These are phyloP conservation scores for Quiscalus mexicanus DNA, from an alignment of 2,113 vertebrate genomes.

Conservation along the genomic window DNA sequence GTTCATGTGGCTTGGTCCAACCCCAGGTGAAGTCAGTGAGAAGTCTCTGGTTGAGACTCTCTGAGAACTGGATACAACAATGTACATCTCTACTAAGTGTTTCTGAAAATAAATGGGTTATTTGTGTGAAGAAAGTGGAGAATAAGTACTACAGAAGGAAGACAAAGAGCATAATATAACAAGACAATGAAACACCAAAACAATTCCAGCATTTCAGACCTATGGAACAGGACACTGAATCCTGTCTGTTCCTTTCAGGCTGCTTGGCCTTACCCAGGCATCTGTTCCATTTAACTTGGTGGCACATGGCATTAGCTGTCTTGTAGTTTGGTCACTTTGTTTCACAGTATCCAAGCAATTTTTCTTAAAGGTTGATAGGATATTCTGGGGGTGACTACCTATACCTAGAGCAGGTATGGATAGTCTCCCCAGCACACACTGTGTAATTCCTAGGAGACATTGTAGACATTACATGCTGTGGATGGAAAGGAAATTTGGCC, in stretches of 20 bases:
- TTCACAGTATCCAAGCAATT: neutral
- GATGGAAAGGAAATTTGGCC: neutral
- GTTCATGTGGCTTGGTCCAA: neutral
- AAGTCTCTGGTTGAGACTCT: neutral
- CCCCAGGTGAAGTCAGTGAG: neutral
- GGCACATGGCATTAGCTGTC: neutral
- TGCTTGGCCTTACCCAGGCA: neutral
- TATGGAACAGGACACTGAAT: neutral
- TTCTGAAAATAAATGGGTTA: neutral
- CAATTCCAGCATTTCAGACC: neutral
- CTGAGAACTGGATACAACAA: neutral
- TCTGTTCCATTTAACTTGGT: neutral
- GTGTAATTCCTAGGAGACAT: neutral
- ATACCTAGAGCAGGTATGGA: neutral
- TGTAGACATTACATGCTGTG: rapidly evolving
- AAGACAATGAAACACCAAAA: neutral
- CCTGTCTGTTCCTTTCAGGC: neutral
- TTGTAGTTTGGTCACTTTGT: neutral
- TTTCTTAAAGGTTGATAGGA: neutral
- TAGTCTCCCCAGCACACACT: neutral
- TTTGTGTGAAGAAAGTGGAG: neutral
- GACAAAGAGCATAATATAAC: neutral
- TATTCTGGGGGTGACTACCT: too few species aligned
- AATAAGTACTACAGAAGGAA: neutral
- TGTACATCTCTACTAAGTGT: neutral